A percentile compares a stretch with the other conserved stretches of the same genome.
These are phyloP conservation scores for Enchytraeus crypticus DNA, from an alignment of 2,888 invertebrate species.

Conservation along the genomic window DNA sequence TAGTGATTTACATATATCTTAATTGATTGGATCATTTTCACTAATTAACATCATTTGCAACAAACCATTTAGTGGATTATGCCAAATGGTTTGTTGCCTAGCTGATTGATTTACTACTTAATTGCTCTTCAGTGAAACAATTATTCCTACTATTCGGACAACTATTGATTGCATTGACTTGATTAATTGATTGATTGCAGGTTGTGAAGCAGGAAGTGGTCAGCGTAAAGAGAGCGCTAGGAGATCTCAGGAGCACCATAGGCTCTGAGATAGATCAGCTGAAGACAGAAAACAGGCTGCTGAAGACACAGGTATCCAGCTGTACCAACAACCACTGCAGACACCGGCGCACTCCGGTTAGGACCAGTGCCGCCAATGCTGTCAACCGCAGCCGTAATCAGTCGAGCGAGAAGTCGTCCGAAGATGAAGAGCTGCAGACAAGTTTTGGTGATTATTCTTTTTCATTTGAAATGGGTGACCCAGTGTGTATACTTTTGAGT, in stretches of 20 bases:
- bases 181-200: no score
- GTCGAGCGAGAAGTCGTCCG: constrained; percentile 15
- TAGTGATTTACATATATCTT: no score
- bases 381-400: constrained; percentile 5
- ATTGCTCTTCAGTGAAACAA: no score
- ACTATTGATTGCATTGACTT: no score
- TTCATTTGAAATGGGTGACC: no score
- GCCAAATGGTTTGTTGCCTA: no score
- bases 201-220: constrained; percentile 16
- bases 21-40: no score
- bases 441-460: constrained; percentile 17
- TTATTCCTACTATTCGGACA: no score
- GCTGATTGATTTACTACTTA: no score
- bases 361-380: neutral
- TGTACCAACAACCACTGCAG: constrained; percentile 4
- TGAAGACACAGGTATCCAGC: constrained; percentile 15
- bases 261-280: constrained; percentile 15
- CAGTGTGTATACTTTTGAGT: no score
- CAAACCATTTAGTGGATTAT: no score
- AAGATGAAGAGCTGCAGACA: constrained; percentile 14
- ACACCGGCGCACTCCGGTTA: constrained; percentile 1
- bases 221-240: constrained; percentile 12
- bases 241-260: constrained; percentile 13
- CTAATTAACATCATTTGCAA: no score
- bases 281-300: constrained; percentile 16